Base-by-base conservation (phyloP, 2,888 invertebrate species). In the Antitype chi region DNA sequence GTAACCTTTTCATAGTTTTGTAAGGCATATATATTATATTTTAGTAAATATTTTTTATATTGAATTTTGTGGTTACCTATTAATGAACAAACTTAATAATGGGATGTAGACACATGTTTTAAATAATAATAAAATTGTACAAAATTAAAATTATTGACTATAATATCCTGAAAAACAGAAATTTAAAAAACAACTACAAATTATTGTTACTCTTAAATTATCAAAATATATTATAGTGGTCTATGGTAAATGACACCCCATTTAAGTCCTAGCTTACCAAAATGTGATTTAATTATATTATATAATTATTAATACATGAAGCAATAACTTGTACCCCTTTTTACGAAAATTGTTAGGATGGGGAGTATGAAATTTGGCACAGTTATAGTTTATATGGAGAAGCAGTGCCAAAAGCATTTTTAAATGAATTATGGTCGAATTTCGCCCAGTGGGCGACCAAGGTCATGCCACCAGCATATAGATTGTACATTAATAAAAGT, bases 1-100 rank as follows among this genome's bases (percentile, higher is more conserved):
- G 17, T 57, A 59, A 73, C 52, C 32, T 63, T 70, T 52, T 59
- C 32, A 11, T 32, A 73, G 13, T 32, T 49, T 64, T 17, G 7
- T 25, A 47, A 25, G 23, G 43, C 23, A 43, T 17, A n/a, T 28
- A 63, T 28, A 73, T 15, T 17, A 60, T 52, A 17, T 17, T 59
- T 17, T 20, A n/a, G 8, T 8, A 38, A 7, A 23, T 38, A 57
- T 28, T 32, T n/a, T n/a, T n/a, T n/a, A n/a, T 7, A 38, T 5
- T 20, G 8, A 43, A 66, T 60, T 38, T n/a, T 17, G 17, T 38
- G 25, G 23, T 55, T 25, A n/a, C 17, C 28, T 15, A 4, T 28
- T 43, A 23, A 17, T 17, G 2, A 17, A n/a, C 28, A n/a, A 57
- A 32, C 25, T 32, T 15, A 25, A 7, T 38, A 25, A 49, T 49